Evolutionary conservation across 2,113 vertebrate genomes (phyloP).

Genomic region (Brachyhypopomus occidentalis): DNA sequence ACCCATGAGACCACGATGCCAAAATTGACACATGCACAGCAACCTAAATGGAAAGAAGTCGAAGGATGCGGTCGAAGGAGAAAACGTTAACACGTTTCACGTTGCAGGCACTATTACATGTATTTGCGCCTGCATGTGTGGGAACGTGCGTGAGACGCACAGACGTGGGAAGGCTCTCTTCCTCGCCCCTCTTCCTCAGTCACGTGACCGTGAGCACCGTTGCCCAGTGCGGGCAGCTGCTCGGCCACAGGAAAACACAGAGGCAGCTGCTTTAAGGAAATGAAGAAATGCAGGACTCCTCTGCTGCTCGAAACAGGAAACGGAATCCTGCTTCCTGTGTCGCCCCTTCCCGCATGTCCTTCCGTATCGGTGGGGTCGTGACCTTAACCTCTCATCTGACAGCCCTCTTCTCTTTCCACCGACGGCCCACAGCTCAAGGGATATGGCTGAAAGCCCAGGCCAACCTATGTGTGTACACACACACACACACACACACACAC

Average conservation of each 20-base stretch:
- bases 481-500: no score
- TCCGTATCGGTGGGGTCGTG: not conserved
- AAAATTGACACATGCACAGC: no score
- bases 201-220: no score
- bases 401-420: no score
- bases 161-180: not conserved
- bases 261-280: not conserved
- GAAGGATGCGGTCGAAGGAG: no score
- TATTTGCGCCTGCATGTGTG: not conserved
- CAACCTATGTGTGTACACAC: not conserved
- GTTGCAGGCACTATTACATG: no score
- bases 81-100: no score
- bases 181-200: no score
- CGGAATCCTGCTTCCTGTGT: no score
- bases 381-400: not conserved
- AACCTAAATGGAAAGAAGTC: no score
- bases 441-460: not conserved
- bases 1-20: no score
- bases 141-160: not conserved
- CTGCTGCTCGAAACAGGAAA: slow-evolving; percentile 44
- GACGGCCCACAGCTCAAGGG: not conserved
- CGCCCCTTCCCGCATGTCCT: slow-evolving; percentile 14
- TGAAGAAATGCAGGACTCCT: not conserved
- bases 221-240: not conserved
- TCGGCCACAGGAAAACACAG: not conserved